Percentiles rank a stretch among this genome's conserved stretches.
These are phyloP conservation scores for Otus sunia DNA, from an alignment of 2,113 vertebrate genomes.

Conservation along the genomic window DNA sequence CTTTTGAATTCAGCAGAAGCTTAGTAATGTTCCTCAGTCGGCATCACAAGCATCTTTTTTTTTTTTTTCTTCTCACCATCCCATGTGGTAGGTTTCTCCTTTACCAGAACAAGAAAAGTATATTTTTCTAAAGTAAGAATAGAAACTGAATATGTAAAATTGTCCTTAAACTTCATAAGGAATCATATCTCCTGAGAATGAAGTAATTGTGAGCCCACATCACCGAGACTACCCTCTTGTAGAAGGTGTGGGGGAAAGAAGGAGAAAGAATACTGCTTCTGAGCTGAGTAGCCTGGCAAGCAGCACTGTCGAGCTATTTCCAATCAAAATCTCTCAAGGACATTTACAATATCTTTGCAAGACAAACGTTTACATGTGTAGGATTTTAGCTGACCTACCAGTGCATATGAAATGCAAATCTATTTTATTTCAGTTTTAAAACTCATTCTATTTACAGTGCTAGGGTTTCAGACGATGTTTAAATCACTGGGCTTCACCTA, in stretches of 20 bases:
- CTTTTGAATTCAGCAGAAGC: background rate
- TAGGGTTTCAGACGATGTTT: background rate
- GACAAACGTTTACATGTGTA: background rate
- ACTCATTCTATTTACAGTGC: background rate
- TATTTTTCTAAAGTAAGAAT: conserved; percentile 16
- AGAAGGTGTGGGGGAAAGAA: background rate
- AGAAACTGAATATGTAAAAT: conserved; percentile 9
- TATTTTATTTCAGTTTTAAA: background rate
- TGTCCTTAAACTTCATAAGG: background rate
- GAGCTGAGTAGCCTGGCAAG: background rate
- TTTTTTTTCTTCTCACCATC: background rate
- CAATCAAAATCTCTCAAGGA: background rate
- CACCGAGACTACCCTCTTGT: background rate
- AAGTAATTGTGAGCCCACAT: background rate
- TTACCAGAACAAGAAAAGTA: background rate
- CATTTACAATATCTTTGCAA: background rate
- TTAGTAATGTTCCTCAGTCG: background rate
- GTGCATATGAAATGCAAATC: background rate
- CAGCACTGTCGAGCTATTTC: background rate
- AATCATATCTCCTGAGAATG: background rate
- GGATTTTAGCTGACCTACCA: background rate
- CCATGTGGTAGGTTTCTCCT: background rate
- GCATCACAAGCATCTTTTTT: background rate
- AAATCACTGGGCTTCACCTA: background rate
- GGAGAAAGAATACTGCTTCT: background rate